Evolutionary conservation across 37 sponge, comb jelly and placozoan species (phyloP), one percentile per base, ranked within the genome.

Genomic region (Halichondria panicea): DNA sequence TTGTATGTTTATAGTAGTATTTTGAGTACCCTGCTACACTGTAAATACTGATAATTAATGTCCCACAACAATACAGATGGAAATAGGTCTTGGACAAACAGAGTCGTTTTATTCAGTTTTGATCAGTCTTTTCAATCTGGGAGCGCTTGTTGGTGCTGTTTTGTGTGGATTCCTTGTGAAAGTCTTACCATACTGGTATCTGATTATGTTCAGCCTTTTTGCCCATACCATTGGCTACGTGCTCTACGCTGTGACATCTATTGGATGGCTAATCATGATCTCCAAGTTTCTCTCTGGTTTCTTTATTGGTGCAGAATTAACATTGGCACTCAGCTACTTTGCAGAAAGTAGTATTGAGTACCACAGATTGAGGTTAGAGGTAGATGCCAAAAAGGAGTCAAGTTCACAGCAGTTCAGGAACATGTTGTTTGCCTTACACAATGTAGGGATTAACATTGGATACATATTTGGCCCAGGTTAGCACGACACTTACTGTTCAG

Each of bases 381-480:
- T 8, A 11, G 75, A 32, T 9, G 39, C 28, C 25, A 43, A 61
- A 28, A 6, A 35, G 40, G 46, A 75, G 34, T 19, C 22, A 25
- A n/a, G 27, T 9, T 34, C 44, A 22, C 3, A 18, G 18, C 19
- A 1, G 34, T 18, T 75, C 7, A 59, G 60, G 28, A 12, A 39
- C 22, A 60, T 30, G 9, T 44, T 75, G 44, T 75, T 75, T 75
- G 75, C 75, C 6, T 44, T 59, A 34, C 63, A 75, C 63, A 58
- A 57, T 4, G 33, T 75, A 41, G 75, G 63, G 30, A 63, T 75
- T 34, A 60, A 60, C 34, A 39, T 75, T 44, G 75, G 75, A 11
- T 75, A 75, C 24, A 7, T 75, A 13, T 41, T 75, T 25, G 75
- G 75, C 9, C 75, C 75, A 60, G 75, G 75, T 75, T 43, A 33